These are phyloP conservation scores for Diphyllodes magnificus DNA, from an alignment of 2,113 vertebrate species.

Conservation along the genomic window DNA sequence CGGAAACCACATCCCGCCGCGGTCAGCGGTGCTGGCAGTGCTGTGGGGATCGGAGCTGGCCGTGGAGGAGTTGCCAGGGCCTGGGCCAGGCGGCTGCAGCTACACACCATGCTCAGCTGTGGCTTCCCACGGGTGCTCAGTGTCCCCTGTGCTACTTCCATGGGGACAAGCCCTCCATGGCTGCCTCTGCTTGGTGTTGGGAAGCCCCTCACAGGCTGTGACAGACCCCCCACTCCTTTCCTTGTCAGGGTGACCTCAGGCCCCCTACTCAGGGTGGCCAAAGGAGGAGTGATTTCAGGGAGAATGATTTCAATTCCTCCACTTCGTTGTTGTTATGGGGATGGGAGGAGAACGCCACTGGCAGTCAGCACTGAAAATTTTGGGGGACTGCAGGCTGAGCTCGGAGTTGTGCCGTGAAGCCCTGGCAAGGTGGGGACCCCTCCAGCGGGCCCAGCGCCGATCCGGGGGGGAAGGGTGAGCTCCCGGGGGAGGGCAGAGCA, in stretches of 20 bases:
- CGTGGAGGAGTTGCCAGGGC: background rate
- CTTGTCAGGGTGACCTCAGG: background rate
- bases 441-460: rapidly evolving
- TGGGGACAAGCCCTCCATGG: background rate
- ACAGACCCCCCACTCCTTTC: too few relatives aligned
- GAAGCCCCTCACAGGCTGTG: background rate
- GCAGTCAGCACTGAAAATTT: rapidly evolving
- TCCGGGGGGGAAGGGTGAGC: rapidly evolving
- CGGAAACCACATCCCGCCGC: background rate
- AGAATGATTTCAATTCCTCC: background rate
- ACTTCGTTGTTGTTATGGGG: background rate
- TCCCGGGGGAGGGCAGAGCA: rapidly evolving
- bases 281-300: background rate
- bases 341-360: rapidly evolving
- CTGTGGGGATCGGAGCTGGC: background rate
- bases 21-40: background rate
- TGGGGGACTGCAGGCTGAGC: background rate
- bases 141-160: rapidly evolving
- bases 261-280: background rate
- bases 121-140: background rate
- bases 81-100: background rate
- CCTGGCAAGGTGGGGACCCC: rapidly evolving
- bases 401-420: rapidly evolving
- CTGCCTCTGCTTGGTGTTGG: background rate
- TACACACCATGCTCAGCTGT: background rate